Evolutionary conservation across 2,113 vertebrate species (phyloP).

Genomic region (Macheiramphus alcinus): DNA sequence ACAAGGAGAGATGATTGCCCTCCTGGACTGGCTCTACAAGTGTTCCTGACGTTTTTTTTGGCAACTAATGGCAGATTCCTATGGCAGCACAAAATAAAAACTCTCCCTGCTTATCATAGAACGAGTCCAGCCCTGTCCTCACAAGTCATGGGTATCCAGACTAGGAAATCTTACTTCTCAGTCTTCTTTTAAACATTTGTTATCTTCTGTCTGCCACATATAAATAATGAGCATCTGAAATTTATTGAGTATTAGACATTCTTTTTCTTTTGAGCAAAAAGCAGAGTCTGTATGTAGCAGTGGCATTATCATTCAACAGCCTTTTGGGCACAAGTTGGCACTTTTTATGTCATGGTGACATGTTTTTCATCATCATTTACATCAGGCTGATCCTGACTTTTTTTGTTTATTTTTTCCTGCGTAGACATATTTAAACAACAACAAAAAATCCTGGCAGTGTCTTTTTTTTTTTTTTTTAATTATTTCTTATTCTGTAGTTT

Average conservation of each 20-base stretch:
- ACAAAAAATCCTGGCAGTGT: constrained; percentile 33
- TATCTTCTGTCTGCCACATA: constrained; percentile 27
- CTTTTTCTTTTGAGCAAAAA: constrained; percentile 43
- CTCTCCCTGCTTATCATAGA: constrained; percentile 14
- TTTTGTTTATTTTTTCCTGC: background rate
- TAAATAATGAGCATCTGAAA: constrained; percentile 28
- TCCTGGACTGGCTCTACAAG: constrained; percentile 59
- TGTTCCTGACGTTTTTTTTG: constrained; percentile 48
- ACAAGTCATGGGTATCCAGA: constrained; percentile 10
- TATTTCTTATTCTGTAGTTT: constrained; percentile 43
- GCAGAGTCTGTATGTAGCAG: constrained; percentile 54
- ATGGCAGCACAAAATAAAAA: constrained; percentile 69
- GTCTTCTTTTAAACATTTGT: constrained; percentile 23
- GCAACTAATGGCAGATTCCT: constrained; percentile 66
- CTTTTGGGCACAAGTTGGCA: constrained; percentile 29
- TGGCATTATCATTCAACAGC: constrained; percentile 11
- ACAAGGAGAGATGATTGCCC: constrained; percentile 60
- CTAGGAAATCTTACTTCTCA: constrained; percentile 13
- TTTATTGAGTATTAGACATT: background rate
- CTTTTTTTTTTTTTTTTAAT: background rate
- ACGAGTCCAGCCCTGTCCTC: background rate
- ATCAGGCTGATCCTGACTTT: constrained; percentile 41
- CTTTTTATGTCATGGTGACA: constrained; percentile 42
- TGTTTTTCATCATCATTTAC: constrained; percentile 7
- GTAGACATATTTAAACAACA: constrained; percentile 50